Evolutionary conservation across 2,888 invertebrate genomes (phyloP).

Genomic region (Plagodis dolabraria): DNA sequence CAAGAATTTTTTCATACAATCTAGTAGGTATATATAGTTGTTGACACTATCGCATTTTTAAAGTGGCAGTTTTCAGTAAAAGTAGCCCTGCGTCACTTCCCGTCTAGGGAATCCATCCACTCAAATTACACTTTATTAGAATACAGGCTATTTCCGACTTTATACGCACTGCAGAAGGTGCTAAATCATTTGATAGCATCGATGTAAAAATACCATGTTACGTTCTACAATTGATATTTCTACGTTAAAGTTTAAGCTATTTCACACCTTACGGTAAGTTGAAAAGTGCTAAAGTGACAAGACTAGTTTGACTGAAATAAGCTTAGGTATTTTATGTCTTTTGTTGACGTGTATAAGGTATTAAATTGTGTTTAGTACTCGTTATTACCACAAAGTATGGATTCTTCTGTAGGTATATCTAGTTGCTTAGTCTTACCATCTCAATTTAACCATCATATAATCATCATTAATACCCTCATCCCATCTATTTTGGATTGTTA

Average conservation of each 20-base stretch:
- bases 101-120: conserved; percentile 38
- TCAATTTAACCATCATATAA: no score
- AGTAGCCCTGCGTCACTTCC: conserved; percentile 58
- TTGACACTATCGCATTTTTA: not conserved
- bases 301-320: no score
- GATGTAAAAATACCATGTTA: conserved; percentile 1
- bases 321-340: no score
- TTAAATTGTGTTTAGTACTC: no score
- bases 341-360: no score
- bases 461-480: no score
- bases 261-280: conserved; percentile 26
- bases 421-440: no score
- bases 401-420: no score
- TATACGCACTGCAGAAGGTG: not conserved
- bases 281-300: conserved; percentile 4
- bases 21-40: not conserved
- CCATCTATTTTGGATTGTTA: no score
- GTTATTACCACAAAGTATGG: no score
- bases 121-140: conserved; percentile 44
- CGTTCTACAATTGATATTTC: not conserved
- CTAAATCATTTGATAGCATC: not conserved
- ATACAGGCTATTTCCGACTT: conserved; percentile 14
- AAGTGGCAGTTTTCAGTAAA: conserved; percentile 65
- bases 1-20: no score
- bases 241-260: conserved; percentile 12